Base-by-base conservation (phyloP, 2,797 vertebrate species). In the Enteromius afrohamiltoni region DNA sequence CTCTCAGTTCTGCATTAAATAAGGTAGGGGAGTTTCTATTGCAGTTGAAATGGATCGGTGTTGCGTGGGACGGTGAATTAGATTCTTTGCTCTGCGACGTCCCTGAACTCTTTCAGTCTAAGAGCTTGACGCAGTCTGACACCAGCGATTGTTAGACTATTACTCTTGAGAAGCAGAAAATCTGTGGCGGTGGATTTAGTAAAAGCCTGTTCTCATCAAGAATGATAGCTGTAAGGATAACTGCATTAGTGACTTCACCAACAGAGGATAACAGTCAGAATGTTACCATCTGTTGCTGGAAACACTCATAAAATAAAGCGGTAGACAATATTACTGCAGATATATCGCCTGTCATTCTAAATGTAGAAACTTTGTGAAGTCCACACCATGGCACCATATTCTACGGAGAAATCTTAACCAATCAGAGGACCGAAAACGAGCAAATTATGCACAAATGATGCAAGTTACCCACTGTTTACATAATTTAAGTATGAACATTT, bases 51-150 rank as follows among this genome's bases (percentile, higher is more conserved):
- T n/a, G 29, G 1, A 74, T 55, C 29, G n/a, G 26, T 55, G 19
- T 74, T 55, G 49, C 17, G 1, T 55, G 37, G 55, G 55, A 21
- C 4, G 26, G 55, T 62, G 75, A 45, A 62, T 62, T 45, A 21
- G 75, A 62, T 77, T 77, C 53, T 40, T 26, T 58, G 51, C 51
- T 4, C 34, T 76, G 51, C 16, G 16, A 62, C 62, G 37, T 77
- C 37, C 75, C 75, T 77, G 75, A 45, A 77, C 53, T 62, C 55
- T 29, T 62, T 77, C 37, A 62, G 37, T 42, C 23, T 19, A 11
- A 21, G 55, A 77, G 55, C n/a, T 60, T 62, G 23, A 29, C n/a
- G 19, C 51, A 40, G 75, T 29, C 37, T 29, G 55, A 77, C 23
- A 23, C 37, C 16, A 29, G 55, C 11, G 17, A 29, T 77, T 21